Evolutionary conservation across 1,140 invertebrate genomes (phyloP).

Genomic region (Rhagoletis pomonella): DNA sequence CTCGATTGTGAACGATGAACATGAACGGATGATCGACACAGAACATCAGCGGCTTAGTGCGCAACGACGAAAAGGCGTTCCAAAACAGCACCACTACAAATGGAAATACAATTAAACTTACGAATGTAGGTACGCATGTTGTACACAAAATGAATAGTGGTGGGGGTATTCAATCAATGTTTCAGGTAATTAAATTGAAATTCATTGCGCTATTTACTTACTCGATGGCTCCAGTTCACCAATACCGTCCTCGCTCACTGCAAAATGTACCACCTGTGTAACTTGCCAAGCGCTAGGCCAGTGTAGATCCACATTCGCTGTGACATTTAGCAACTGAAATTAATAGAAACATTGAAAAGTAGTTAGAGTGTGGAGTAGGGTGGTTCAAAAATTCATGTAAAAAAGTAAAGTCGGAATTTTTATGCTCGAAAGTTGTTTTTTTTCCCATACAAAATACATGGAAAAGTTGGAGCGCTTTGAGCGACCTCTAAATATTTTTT

Average conservation of each 20-base stretch:
- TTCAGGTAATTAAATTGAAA: conserved; percentile 55
- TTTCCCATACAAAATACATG: too few species aligned
- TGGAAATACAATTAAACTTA: conserved; percentile 34
- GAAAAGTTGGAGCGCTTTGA: too few species aligned
- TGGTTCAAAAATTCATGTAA: too few species aligned
- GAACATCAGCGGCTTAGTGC: conserved; percentile 48
- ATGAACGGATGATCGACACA: conserved; percentile 57
- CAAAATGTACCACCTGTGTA: conserved; percentile 29
- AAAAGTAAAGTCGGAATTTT: too few species aligned
- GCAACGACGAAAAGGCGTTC: conserved; percentile 57
- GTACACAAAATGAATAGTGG: neutral
- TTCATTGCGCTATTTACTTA: conserved; percentile 8
- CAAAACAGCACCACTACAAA: conserved; percentile 58
- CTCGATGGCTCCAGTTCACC: conserved; percentile 40
- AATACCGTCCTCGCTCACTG: conserved; percentile 28
- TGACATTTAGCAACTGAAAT: conserved; percentile 47
- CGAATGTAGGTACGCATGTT: neutral
- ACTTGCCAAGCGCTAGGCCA: conserved; percentile 21
- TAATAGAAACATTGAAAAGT: neutral
- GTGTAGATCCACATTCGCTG: conserved; percentile 41
- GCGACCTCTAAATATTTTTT: too few species aligned
- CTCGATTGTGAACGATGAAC: conserved; percentile 50
- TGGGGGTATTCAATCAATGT: conserved; percentile 43
- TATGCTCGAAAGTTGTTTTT: too few species aligned
- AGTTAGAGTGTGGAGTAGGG: neutral